phyloP scores from a whole-genome alignment of 1,140 invertebrate species.

The Drosophila burlai region DNA sequence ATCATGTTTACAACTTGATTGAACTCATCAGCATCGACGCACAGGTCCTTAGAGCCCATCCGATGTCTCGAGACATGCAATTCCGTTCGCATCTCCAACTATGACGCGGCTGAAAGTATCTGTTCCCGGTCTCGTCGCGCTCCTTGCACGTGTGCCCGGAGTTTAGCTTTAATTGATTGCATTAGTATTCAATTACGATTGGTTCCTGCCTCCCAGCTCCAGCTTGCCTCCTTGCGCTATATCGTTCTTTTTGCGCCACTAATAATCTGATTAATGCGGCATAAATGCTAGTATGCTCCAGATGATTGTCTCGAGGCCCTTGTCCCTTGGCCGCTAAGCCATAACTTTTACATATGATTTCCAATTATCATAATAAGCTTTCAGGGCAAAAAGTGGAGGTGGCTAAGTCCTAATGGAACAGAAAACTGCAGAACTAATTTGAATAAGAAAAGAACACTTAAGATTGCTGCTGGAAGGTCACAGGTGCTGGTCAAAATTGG shows the following conservation, averaged over 20 bases:
- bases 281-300: constrained; percentile 41
- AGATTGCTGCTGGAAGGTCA: neutral
- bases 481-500: constrained; percentile 21
- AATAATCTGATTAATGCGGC: constrained; percentile 67
- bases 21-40: constrained; percentile 70
- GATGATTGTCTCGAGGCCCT: constrained; percentile 30
- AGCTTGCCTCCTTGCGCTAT: neutral
- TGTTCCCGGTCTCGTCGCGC: constrained; percentile 1
- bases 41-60: constrained; percentile 8
- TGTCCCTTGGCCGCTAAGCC: constrained; percentile 21
- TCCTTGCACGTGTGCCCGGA: constrained; percentile 52
- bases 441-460: constrained; percentile 1
- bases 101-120: constrained; percentile 20
- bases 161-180: constrained; percentile 74
- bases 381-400: constrained; percentile 10
- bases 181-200: constrained; percentile 73
- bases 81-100: constrained; percentile 31
- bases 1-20: constrained; percentile 82
- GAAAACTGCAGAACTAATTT: constrained; percentile 18
- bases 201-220: neutral
- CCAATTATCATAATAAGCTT: constrained; percentile 65
- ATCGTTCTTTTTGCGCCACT: constrained; percentile 43
- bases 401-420: constrained; percentile 24
- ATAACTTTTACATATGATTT: constrained; percentile 54
- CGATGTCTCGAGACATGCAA: constrained; percentile 27